phyloP scores from a whole-genome alignment of 1,140 invertebrate species.

The Elymnias hypermnestra region DNA sequence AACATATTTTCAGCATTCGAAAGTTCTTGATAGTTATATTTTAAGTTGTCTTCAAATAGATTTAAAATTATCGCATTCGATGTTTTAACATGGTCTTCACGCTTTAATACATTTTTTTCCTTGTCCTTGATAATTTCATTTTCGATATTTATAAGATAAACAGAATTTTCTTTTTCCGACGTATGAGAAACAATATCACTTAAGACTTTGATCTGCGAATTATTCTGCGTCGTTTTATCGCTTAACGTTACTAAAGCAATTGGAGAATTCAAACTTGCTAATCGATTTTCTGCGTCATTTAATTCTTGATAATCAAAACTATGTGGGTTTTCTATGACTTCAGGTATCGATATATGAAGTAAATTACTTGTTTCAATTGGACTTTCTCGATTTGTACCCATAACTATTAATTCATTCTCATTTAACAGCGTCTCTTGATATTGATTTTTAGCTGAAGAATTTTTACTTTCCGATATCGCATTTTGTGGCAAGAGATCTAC shows the following conservation, averaged over 20 bases:
- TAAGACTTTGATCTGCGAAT: not conserved
- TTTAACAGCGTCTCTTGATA: too few relatives aligned
- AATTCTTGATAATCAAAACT: slow-evolving; percentile 1
- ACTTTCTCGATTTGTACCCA: too few relatives aligned
- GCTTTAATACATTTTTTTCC: not conserved
- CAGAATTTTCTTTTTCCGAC: too few relatives aligned
- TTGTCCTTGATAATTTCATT: not conserved
- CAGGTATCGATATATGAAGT: not conserved
- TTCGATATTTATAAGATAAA: not conserved
- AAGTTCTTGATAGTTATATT: slow-evolving; percentile 12
- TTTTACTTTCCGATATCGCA: too few relatives aligned
- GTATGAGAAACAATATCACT: too few relatives aligned
- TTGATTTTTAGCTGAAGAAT: too few relatives aligned
- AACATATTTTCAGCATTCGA: slow-evolving; percentile 13
- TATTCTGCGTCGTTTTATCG: not conserved
- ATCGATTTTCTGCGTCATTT: slow-evolving; percentile 1
- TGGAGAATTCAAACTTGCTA: not conserved
- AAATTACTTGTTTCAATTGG: too few relatives aligned
- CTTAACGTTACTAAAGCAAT: too few relatives aligned
- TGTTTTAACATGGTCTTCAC: not conserved
- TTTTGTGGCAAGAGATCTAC: too few relatives aligned
- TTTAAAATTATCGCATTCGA: not conserved
- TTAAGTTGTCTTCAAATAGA: not conserved
- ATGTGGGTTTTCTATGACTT: not conserved
- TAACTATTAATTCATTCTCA: not conserved